A percentile compares a stretch with the other conserved stretches of the same genome.
phyloP scores from a whole-genome alignment of 2,888 invertebrate species.

The Papilio protenor region DNA sequence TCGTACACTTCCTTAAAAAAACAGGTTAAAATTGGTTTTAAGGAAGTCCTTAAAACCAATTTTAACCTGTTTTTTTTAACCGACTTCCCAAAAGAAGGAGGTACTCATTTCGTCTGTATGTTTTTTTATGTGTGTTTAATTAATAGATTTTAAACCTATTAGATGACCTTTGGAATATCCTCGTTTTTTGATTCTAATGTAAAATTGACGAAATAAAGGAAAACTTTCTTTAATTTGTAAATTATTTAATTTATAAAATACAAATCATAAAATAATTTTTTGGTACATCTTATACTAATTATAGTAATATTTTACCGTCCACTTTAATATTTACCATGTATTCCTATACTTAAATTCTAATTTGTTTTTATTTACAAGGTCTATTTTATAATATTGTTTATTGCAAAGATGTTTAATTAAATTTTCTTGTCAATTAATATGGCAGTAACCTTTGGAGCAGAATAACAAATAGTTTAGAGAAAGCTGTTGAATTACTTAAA shows the following conservation, averaged over 20 bases:
- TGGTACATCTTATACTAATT: slow-evolving; percentile 13
- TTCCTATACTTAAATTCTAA: neutral
- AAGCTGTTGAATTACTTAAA: slow-evolving; percentile 34
- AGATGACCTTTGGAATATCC: too few species aligned
- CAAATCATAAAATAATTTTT: slow-evolving; percentile 10
- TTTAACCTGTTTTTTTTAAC: too few species aligned
- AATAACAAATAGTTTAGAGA: neutral
- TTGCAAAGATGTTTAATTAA: neutral
- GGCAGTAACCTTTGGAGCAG: slow-evolving; percentile 12
- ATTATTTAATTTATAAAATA: slow-evolving; percentile 25
- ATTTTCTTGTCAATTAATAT: neutral
- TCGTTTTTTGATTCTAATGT: too few species aligned
- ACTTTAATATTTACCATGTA: slow-evolving; percentile 1
- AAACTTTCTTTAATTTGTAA: neutral
- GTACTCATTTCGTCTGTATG: too few species aligned
- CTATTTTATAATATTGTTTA: neutral
- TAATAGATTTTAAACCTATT: too few species aligned
- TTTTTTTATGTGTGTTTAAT: too few species aligned
- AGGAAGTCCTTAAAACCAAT: too few species aligned
- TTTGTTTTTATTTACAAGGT: slow-evolving; percentile 5
- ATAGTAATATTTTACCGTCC: neutral
- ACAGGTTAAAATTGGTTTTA: too few species aligned
- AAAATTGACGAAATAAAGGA: too few species aligned
- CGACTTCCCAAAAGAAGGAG: too few species aligned
- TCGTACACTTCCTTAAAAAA: too few species aligned